A percentile compares a stretch with the other conserved stretches of the same genome.
These are phyloP conservation scores for Scaptomyza polygonia DNA, from an alignment of 2,888 invertebrate species.

Conservation along the genomic window DNA sequence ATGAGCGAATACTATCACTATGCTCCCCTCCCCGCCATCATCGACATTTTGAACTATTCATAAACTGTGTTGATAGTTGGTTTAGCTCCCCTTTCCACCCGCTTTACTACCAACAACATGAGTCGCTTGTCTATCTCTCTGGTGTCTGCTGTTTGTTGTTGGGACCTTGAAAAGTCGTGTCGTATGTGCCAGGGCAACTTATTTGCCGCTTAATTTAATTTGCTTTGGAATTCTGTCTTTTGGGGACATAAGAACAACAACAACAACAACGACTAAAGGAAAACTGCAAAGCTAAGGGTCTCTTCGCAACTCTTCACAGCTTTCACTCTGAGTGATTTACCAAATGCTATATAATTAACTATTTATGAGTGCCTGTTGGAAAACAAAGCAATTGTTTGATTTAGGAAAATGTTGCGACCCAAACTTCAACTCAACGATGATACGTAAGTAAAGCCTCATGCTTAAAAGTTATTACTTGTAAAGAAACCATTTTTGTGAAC, in stretches of 20 bases:
- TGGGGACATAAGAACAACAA: slow-evolving; percentile 29
- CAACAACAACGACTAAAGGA: slow-evolving; percentile 1
- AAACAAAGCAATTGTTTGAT: slow-evolving; percentile 33
- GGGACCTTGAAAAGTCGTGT: slow-evolving; percentile 40
- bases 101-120: neutral
- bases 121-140: slow-evolving; percentile 9
- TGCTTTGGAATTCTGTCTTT: slow-evolving; percentile 69
- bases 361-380: slow-evolving; percentile 58
- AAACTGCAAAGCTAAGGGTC: slow-evolving; percentile 5
- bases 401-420: slow-evolving; percentile 14
- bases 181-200: slow-evolving; percentile 74
- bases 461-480: too few relatives aligned
- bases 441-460: neutral
- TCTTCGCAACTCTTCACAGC: slow-evolving; percentile 15
- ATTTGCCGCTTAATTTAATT: slow-evolving; percentile 80
- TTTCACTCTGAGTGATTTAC: slow-evolving; percentile 68
- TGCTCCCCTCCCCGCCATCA: neutral
- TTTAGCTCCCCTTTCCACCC: slow-evolving; percentile 18
- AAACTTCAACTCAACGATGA: neutral
- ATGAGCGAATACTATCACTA: slow-evolving; percentile 55
- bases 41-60: slow-evolving; percentile 72
- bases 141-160: slow-evolving; percentile 4
- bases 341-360: slow-evolving; percentile 76
- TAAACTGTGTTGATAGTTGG: slow-evolving; percentile 75
- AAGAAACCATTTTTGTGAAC: too few relatives aligned